Percentiles rank a stretch among this genome's conserved stretches.
phyloP scores from a whole-genome alignment of 2,797 vertebrate species.

The Sternotherus odoratus region DNA sequence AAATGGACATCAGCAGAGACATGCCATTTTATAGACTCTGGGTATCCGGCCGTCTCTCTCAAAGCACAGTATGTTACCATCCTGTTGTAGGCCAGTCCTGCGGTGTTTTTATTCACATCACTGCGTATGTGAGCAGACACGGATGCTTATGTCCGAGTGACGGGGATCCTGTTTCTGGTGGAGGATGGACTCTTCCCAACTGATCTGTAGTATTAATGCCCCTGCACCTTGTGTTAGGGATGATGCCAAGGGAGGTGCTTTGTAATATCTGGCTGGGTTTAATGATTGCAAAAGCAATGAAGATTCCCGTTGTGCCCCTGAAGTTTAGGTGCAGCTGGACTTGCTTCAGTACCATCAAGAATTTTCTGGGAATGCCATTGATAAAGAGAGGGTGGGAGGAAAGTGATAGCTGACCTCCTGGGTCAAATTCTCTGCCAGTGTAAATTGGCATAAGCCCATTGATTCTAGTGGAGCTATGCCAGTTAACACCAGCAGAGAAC shows the following conservation, averaged over 20 bases:
- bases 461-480: neutral
- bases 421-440: neutral
- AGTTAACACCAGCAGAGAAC: neutral
- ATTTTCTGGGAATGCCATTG: conserved; percentile 18
- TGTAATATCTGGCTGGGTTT: neutral
- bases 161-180: neutral
- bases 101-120: neutral
- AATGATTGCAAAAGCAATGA: too few relatives aligned
- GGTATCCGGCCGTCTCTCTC: accelerated
- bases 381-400: neutral
- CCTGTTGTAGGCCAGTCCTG: neutral
- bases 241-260: neutral
- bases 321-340: neutral
- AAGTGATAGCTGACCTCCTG: accelerated
- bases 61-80: neutral
- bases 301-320: neutral
- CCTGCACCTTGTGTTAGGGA: neutral
- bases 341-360: neutral
- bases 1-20: neutral
- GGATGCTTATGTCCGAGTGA: neutral
- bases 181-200: accelerated
- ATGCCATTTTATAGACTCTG: too few relatives aligned
- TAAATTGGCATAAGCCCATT: neutral
- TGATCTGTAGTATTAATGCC: neutral
- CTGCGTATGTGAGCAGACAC: neutral